Evolutionary conservation across 2,113 vertebrate genomes (phyloP), one percentile per base, ranked within the genome.

Genomic region (Rattus rattus): DNA sequence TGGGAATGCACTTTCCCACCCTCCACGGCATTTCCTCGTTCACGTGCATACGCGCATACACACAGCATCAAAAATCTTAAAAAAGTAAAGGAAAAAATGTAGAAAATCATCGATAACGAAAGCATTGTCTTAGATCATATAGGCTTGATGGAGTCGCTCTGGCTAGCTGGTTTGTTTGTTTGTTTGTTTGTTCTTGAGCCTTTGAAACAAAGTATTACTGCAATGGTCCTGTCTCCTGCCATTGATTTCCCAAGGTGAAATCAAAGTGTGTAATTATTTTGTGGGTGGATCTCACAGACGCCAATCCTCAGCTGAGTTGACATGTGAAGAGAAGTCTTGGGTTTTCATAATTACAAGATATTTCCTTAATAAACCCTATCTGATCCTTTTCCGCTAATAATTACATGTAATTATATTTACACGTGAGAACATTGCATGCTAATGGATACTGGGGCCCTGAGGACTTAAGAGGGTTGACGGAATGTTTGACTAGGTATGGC

Each of bases 321-420:
- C 95, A 97, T 61, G 96, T 97, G 95, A 96, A 98, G 90, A 96
- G 94, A 97, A 97, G 77, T 96, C 94, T 97, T 96, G 96, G 90
- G 90, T 95, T 90, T 96, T 30, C 90, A 69, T 94, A 96, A 97
- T 96, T 96, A 97, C 65, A 96, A 85, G 95, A 84, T 97, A 97
- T 96, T 97, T 97, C 90, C 86, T 97, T 93, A 98, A 88, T 98
- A 98, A 98, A 97, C 97, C 96, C 97, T 94, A 92, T 86, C 96
- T 97, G 97, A 98, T 96, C 81, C 89, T 90, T 98, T 98, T 96
- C 22, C 56, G 70, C 97, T 97, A 97, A 96, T 93, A 97, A 83
- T 97, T 95, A 88, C 94, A 95, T 94, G 81, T 83, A 97, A 83
- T 97, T 96, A 95, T 97, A 97, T 97, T 97, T 95, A 94, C 36